A percentile compares a stretch with the other conserved stretches of the same genome.
phyloP scores from a whole-genome alignment of 1,140 invertebrate genomes.

The Lasioglossum albipes region DNA sequence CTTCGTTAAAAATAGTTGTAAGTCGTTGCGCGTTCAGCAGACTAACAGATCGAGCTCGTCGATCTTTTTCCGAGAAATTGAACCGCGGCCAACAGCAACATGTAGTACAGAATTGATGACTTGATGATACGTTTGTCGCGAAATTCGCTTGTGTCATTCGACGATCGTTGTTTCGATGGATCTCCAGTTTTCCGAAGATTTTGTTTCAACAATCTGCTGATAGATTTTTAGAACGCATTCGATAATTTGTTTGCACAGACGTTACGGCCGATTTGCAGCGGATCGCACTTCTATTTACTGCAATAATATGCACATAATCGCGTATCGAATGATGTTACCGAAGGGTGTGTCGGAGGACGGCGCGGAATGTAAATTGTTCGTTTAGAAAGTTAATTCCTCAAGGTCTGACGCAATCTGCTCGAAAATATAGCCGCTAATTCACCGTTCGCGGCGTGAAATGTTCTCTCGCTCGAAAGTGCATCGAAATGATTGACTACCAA shows the following conservation, averaged over 20 bases:
- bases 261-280: no score
- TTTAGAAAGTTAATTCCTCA: conserved; percentile 21
- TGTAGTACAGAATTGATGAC: conserved; percentile 11
- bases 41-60: not conserved
- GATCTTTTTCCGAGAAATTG: conserved; percentile 32
- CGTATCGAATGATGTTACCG: conserved; percentile 1
- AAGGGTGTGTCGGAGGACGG: conserved; percentile 8
- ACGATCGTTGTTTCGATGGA: no score
- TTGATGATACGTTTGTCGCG: conserved; percentile 5
- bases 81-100: conserved; percentile 38
- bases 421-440: conserved; percentile 1
- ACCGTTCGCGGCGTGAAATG: not conserved
- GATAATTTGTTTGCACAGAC: no score
- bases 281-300: not conserved
- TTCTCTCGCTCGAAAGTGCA: not conserved
- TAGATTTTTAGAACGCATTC: no score
- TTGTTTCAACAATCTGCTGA: no score
- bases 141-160: no score
- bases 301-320: not conserved
- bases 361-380: conserved; percentile 8
- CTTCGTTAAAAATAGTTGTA: no score
- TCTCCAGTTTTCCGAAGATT: no score
- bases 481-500: not conserved
- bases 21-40: no score
- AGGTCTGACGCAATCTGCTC: conserved; percentile 7